Evolutionary conservation across 2,113 vertebrate genomes (phyloP).

Genomic region (Manacus vitellinus): DNA sequence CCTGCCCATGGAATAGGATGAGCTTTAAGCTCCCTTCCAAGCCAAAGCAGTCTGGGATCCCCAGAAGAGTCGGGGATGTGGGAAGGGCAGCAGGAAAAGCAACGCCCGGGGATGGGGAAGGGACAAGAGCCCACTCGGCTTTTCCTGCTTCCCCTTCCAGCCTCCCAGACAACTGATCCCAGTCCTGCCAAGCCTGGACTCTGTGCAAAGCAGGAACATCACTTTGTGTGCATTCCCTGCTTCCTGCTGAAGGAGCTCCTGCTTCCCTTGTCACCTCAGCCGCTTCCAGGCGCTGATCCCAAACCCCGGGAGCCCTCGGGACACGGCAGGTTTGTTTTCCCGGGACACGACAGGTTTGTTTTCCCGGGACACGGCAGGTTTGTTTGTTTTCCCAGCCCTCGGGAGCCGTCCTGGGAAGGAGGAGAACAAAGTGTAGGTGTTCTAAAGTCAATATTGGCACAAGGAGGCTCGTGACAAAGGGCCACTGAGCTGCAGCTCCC

Average conservation of each 20-base stretch:
- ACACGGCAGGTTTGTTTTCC: slow-evolving; percentile 75
- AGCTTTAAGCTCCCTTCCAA: not conserved
- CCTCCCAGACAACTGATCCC: not conserved
- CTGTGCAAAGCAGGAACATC: not conserved
- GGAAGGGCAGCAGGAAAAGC: not conserved
- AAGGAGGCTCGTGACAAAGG: slow-evolving; percentile 64
- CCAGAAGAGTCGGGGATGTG: not conserved
- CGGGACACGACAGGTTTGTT: slow-evolving; percentile 75
- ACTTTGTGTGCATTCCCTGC: not conserved
- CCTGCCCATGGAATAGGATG: not conserved
- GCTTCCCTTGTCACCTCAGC: not conserved
- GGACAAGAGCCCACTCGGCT: not conserved
- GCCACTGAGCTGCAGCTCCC: not conserved
- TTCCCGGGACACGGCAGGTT: slow-evolving; percentile 57
- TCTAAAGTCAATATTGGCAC: slow-evolving; percentile 80
- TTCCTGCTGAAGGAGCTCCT: not conserved
- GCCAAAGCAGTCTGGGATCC: not conserved
- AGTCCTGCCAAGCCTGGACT: not conserved
- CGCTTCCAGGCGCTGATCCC: not conserved
- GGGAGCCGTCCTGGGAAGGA: slow-evolving; percentile 72
- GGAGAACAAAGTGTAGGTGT: slow-evolving; percentile 61
- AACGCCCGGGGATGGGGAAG: too few relatives aligned
- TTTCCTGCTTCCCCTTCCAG: not conserved
- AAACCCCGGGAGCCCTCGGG: slow-evolving; percentile 46
- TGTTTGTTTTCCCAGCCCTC: slow-evolving; percentile 77